phyloP scores from a whole-genome alignment of 2,888 invertebrate genomes.

The Beris chalybata region DNA sequence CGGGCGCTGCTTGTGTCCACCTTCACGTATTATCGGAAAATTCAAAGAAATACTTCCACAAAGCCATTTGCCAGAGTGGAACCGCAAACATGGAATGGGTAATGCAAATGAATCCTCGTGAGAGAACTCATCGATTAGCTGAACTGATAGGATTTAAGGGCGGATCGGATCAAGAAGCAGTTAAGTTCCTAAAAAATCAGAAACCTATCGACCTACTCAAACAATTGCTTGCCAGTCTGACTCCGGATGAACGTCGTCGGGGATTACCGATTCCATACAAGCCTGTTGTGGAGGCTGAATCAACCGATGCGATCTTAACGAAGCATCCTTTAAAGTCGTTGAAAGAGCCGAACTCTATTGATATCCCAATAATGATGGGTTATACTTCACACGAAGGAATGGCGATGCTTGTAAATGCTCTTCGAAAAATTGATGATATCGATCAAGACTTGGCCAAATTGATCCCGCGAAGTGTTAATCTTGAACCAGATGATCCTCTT shows the following conservation, averaged over 20 bases:
- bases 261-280: constrained; percentile 48
- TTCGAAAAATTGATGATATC: constrained; percentile 44
- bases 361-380: constrained; percentile 60
- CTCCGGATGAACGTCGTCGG: constrained; percentile 48
- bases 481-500: constrained; percentile 41
- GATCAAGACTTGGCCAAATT: constrained; percentile 48
- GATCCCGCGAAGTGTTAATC: constrained; percentile 48
- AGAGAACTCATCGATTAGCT: constrained; percentile 47
- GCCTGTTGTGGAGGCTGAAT: constrained; percentile 48
- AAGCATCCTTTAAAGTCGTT: constrained; percentile 56
- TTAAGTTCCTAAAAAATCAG: constrained; percentile 38
- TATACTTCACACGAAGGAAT: constrained; percentile 62
- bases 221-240: constrained; percentile 42
- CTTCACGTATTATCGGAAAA: constrained; percentile 48
- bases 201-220: constrained; percentile 44
- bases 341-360: constrained; percentile 52
- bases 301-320: constrained; percentile 47
- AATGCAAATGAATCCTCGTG: constrained; percentile 43
- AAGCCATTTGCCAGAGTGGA: constrained; percentile 53
- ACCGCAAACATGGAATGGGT: constrained; percentile 52
- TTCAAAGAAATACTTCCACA: constrained; percentile 51
- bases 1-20: constrained; percentile 50
- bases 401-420: constrained; percentile 46
- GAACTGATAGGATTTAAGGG: constrained; percentile 44
- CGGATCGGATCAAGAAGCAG: constrained; percentile 37